These are phyloP conservation scores for Drosophila melanosoma DNA, from an alignment of 2,888 invertebrate genomes.

Conservation along the genomic window DNA sequence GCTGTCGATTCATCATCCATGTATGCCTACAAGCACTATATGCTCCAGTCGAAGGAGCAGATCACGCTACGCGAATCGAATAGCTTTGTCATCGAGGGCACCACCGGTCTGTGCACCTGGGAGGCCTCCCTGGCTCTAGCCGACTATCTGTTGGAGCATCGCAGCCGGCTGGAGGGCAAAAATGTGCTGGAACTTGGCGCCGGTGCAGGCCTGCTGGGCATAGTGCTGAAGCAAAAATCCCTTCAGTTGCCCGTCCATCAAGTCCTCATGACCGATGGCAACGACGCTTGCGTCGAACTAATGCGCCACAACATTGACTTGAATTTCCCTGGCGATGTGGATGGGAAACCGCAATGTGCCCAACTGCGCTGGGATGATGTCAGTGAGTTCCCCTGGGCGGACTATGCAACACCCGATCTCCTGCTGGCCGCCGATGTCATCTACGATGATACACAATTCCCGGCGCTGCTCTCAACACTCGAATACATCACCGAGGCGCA, in stretches of 20 bases:
- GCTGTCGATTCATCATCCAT: background rate
- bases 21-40: slow-evolving; percentile 88
- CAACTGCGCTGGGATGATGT: slow-evolving; percentile 86
- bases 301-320: slow-evolving; percentile 88
- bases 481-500: slow-evolving; percentile 83
- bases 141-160: slow-evolving; percentile 89
- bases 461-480: slow-evolving; percentile 85
- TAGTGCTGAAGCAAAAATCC: slow-evolving; percentile 88
- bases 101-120: slow-evolving; percentile 92
- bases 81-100: slow-evolving; percentile 90
- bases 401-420: slow-evolving; percentile 84
- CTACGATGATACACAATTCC: slow-evolving; percentile 87
- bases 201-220: slow-evolving; percentile 91
- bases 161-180: slow-evolving; percentile 86
- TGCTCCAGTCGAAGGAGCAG: slow-evolving; percentile 72
- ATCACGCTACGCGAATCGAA: slow-evolving; percentile 89
- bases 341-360: slow-evolving; percentile 36
- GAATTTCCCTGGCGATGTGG: slow-evolving; percentile 85
- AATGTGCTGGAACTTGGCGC: slow-evolving; percentile 90
- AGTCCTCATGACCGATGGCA: slow-evolving; percentile 90
- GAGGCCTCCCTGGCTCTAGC: slow-evolving; percentile 90
- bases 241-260: slow-evolving; percentile 83
- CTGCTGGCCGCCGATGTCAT: slow-evolving; percentile 88
- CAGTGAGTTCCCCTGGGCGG: slow-evolving; percentile 71
- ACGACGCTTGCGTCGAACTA: slow-evolving; percentile 88